phyloP scores from a whole-genome alignment of 1,140 invertebrate genomes.

The Drosophila murphyi region DNA sequence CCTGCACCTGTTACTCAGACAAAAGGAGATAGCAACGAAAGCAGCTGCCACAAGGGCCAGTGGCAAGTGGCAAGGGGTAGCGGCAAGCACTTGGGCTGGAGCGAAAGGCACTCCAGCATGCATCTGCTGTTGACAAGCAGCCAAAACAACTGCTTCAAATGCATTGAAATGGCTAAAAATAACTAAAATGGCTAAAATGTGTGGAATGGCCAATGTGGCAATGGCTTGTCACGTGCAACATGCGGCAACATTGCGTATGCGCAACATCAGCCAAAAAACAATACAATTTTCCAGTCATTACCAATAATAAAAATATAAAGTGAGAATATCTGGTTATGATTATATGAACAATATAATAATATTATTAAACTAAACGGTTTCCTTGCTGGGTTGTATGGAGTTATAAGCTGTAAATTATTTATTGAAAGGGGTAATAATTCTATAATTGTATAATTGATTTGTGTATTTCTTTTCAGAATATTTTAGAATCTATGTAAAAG shows the following conservation, averaged over 20 bases:
- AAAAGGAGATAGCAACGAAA: slow-evolving; percentile 34
- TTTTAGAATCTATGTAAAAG: no score
- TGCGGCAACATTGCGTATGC: slow-evolving; percentile 62
- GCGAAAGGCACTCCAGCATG: slow-evolving; percentile 32
- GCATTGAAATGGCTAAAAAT: slow-evolving; percentile 61
- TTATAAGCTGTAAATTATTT: no score
- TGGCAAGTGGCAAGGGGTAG: background rate
- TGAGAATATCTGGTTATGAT: background rate
- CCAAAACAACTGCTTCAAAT: slow-evolving; percentile 51
- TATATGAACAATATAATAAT: no score
- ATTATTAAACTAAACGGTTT: no score
- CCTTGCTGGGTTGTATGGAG: no score
- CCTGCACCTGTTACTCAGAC: slow-evolving; percentile 75
- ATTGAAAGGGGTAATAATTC: no score
- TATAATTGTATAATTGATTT: no score
- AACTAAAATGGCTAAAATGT: slow-evolving; percentile 12
- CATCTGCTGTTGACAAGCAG: slow-evolving; percentile 50
- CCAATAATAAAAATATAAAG: no score
- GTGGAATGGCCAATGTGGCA: slow-evolving; percentile 22
- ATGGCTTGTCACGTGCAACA: slow-evolving; percentile 5
- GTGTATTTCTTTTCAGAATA: no score
- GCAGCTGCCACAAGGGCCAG: background rate
- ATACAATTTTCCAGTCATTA: slow-evolving; percentile 73
- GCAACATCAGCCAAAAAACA: slow-evolving; percentile 34
- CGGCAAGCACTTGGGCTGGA: background rate